Percentiles rank a stretch among this genome's conserved stretches.
Evolutionary conservation across 1,140 invertebrate species (phyloP).

Genomic region (Phenacoccus solenopsis): DNA sequence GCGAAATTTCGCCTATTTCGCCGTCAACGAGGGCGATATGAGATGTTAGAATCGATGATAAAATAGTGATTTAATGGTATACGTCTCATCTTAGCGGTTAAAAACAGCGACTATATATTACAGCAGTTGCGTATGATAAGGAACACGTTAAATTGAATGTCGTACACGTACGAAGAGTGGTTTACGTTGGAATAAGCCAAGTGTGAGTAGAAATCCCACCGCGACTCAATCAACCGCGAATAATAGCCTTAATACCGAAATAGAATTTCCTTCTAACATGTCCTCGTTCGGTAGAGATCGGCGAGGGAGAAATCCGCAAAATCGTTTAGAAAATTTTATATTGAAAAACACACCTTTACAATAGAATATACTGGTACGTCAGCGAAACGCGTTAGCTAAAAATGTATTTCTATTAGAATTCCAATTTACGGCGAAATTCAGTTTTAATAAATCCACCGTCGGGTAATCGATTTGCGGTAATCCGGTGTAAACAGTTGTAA

Average conservation of each 20-base stretch:
- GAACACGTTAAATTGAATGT: background rate
- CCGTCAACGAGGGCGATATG: no score
- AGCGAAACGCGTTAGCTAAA: background rate
- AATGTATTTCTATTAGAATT: background rate
- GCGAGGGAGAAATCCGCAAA: background rate
- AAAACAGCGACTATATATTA: background rate
- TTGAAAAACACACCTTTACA: constrained; percentile 2
- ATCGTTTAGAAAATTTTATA: background rate
- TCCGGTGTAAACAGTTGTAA: no score
- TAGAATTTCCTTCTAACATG: background rate
- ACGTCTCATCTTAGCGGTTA: no score
- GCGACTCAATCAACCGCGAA: background rate
- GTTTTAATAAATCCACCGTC: background rate
- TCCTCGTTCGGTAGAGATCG: background rate
- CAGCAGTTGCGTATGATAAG: background rate
- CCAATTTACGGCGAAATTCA: background rate
- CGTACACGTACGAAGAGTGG: background rate
- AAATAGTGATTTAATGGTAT: no score
- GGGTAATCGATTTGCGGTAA: no score
- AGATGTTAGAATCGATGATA: no score
- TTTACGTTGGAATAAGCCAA: background rate
- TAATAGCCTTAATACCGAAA: constrained; percentile 2
- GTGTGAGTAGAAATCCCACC: background rate
- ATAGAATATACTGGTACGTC: background rate
- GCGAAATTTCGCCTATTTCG: no score